Percentiles rank a stretch among this genome's conserved stretches.
These are phyloP conservation scores for Psittacula cyanocephala DNA, from an alignment of 2,113 vertebrate species.

Conservation along the genomic window DNA sequence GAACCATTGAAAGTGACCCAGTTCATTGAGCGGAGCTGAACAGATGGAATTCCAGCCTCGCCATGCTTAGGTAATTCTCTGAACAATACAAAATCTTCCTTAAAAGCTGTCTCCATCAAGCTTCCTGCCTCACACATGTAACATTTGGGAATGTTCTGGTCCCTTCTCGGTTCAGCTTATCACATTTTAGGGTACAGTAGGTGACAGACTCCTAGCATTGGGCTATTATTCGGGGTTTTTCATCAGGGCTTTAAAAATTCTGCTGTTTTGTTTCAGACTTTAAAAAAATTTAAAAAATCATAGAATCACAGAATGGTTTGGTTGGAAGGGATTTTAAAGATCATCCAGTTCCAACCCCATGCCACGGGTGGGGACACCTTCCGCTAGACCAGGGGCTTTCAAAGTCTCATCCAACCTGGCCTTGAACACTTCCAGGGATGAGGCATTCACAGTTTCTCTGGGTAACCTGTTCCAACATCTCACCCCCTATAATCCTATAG, in stretches of 20 bases:
- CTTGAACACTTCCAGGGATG: not conserved
- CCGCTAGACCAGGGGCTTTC: not conserved
- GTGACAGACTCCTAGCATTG: not conserved
- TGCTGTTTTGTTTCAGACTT: not conserved
- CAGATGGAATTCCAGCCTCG: constrained; percentile 79
- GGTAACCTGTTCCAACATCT: not conserved
- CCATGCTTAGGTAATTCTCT: constrained; percentile 47
- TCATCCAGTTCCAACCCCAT: not conserved
- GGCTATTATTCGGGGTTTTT: not conserved
- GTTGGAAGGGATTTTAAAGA: not conserved
- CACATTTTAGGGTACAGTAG: not conserved
- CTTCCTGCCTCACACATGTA: constrained; percentile 22
- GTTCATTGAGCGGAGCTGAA: constrained; percentile 78
- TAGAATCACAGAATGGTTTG: not conserved
- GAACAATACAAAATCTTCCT: constrained; percentile 73
- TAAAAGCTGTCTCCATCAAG: constrained; percentile 48
- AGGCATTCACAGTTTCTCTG: not conserved
- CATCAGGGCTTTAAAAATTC: not conserved
- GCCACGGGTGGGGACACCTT: not conserved
- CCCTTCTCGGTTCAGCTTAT: constrained; percentile 14
- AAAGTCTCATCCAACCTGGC: not conserved
- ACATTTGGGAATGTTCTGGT: constrained; percentile 28
- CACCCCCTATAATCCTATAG: not conserved
- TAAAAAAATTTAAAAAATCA: not conserved
- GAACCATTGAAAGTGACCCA: constrained; percentile 79